phyloP scores from a whole-genome alignment of 2,797 vertebrate genomes.

The Hoplostethus mediterraneus region DNA sequence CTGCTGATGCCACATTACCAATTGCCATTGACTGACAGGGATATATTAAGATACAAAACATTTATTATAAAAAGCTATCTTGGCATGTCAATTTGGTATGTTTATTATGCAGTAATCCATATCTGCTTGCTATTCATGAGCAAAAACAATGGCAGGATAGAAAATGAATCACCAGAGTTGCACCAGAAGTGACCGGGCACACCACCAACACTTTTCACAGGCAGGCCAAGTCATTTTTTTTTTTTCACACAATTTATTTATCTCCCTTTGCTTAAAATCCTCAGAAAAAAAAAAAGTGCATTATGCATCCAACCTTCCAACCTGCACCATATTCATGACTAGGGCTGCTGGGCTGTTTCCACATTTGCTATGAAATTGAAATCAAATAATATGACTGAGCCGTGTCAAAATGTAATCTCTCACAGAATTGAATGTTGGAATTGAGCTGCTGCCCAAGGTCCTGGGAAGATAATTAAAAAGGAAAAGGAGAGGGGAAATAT shows the following conservation, averaged over 20 bases:
- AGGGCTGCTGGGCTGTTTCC: conserved; percentile 75
- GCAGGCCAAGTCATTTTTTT: conserved; percentile 40
- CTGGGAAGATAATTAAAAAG: conserved; percentile 77
- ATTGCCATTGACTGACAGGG: conserved; percentile 63
- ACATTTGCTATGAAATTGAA: conserved; percentile 78
- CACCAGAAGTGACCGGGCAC: conserved; percentile 69
- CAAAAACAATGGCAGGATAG: conserved; percentile 48
- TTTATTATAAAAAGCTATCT: conserved; percentile 59
- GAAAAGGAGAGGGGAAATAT: conserved; percentile 47
- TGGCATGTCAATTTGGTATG: conserved; percentile 57
- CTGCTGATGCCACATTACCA: conserved; percentile 56
- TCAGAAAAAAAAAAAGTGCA: conserved; percentile 42
- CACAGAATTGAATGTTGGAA: conserved; percentile 76
- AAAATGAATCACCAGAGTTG: conserved; percentile 69
- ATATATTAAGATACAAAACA: conserved; percentile 55
- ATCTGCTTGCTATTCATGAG: conserved; percentile 74
- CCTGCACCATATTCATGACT: conserved; percentile 75
- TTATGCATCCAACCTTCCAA: conserved; percentile 72
- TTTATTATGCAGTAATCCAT: conserved; percentile 61
- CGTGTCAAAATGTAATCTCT: conserved; percentile 82
- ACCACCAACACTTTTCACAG: conserved; percentile 52
- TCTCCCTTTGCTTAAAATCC: conserved; percentile 65
- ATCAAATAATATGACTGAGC: conserved; percentile 81
- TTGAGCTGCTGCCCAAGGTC: conserved; percentile 76
- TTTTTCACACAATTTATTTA: conserved; percentile 61